A percentile compares a stretch with the other conserved stretches of the same genome.
These are phyloP conservation scores for Bombus picipes DNA, from an alignment of 1,140 invertebrate genomes.

Conservation along the genomic window DNA sequence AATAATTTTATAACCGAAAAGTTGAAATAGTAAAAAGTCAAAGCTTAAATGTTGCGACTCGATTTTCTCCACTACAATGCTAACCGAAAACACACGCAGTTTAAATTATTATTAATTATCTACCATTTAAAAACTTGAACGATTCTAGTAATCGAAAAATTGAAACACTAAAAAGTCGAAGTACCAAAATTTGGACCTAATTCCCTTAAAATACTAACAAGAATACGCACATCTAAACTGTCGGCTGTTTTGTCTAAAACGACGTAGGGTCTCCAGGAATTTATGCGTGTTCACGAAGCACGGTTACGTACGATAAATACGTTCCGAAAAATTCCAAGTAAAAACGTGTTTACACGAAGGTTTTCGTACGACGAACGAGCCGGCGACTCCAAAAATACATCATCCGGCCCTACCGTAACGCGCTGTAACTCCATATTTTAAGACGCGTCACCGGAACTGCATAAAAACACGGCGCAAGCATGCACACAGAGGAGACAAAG, in stretches of 20 bases:
- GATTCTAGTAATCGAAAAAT: too few relatives aligned
- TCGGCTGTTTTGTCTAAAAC: neutral
- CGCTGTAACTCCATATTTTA: constrained; percentile 33
- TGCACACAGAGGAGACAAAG: neutral
- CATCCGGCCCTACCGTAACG: neutral
- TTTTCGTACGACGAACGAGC: neutral
- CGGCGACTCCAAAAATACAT: constrained; percentile 6
- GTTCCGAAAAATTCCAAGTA: neutral
- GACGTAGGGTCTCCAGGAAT: neutral
- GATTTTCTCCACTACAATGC: neutral
- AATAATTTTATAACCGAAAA: neutral
- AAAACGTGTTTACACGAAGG: constrained; percentile 10
- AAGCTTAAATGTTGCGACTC: neutral
- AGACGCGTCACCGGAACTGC: constrained; percentile 32
- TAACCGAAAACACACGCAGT: neutral
- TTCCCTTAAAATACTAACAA: too few relatives aligned
- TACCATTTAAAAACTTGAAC: too few relatives aligned
- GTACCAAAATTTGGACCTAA: too few relatives aligned
- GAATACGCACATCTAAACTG: neutral
- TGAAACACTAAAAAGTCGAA: too few relatives aligned
- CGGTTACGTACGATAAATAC: neutral
- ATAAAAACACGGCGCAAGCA: constrained; percentile 22
- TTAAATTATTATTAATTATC: too few relatives aligned
- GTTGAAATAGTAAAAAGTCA: neutral
- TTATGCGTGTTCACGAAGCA: neutral